Conservation (phyloP, 37 sponge, comb jelly and placozoan species). For the Oscarella lobularis region DNA sequence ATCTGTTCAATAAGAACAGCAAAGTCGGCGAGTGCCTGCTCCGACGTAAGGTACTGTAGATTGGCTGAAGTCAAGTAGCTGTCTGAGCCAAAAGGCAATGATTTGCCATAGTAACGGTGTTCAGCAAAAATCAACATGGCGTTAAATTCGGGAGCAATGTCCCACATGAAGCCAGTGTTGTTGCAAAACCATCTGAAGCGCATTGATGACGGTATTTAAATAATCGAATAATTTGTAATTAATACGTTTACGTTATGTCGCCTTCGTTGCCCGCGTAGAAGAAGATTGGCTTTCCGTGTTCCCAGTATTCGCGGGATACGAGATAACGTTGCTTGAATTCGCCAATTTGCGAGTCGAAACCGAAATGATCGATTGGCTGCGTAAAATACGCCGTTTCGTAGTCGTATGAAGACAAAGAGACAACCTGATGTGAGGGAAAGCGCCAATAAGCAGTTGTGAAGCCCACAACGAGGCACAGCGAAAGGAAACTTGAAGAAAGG, state of each 20-base stretch:
- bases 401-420: too few relatives aligned
- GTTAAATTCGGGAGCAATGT: slow-evolving; percentile 53
- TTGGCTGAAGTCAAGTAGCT: slow-evolving; percentile 20
- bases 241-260: too few relatives aligned
- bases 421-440: too few relatives aligned
- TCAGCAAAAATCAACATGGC: slow-evolving; percentile 88
- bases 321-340: slow-evolving; percentile 67
- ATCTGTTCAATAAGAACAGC: slow-evolving; percentile 53
- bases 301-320: slow-evolving; percentile 32
- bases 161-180: slow-evolving; percentile 63
- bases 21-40: slow-evolving; percentile 85
- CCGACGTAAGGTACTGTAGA: slow-evolving; percentile 44
- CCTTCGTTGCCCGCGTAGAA: slow-evolving; percentile 92
- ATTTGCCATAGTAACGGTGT: slow-evolving; percentile 91
- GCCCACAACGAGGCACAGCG: too few relatives aligned
- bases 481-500: too few relatives aligned
- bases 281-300: slow-evolving; percentile 47
- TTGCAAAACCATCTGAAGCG: slow-evolving; percentile 6
- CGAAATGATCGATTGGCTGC: slow-evolving; percentile 5
- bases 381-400: neutral
- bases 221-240: too few relatives aligned
- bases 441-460: too few relatives aligned
- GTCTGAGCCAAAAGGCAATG: slow-evolving; percentile 73
- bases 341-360: neutral
- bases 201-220: too few relatives aligned